Base-by-base conservation (phyloP, 2,888 invertebrate genomes). In the Malthinus seriepunctatus region DNA sequence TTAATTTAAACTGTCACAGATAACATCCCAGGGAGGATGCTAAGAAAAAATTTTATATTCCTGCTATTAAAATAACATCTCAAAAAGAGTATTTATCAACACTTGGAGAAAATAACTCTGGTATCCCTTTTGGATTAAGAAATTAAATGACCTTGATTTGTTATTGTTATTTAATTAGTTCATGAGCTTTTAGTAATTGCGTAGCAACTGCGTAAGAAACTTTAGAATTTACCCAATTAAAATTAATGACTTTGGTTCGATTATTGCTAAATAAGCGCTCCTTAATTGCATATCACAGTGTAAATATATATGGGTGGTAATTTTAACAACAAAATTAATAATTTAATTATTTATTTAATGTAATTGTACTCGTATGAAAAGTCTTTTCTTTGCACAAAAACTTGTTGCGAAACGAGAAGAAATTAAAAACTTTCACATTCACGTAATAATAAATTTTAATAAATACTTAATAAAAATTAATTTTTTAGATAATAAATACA, bases 191-290 rank as follows among this genome's bases (percentile, higher is more conserved):
- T 64, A 63, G 66, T 71, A 71, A 71, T 71, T 71, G 69, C 68
- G 66, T 68, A 62, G 63, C 65, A 67, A 70, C 66, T 66, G 64
- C 64, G 68, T 68, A 66, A 67, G 63, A 66, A 69, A 69, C 67
- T 71, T 67, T 60, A 64, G 63, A 61, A 61, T 66, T 66, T 59
- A 64, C 65, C 71, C 73, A 73, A 73, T 73, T 73, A 73, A 72
- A 73, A 71, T 71, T 73, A 73, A 72, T 73, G 72, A 72, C 64
- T 67, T 63, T 66, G 70, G 66, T 71, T 71, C 71, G 68, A 71
- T 72, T 71, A 69, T 69, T 64, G 65, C 66, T 66, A 67, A 69
- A 68, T 67, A 68, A 67, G 69, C 67, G 64, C 60, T 63, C 63
- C 69, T 68, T 70, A 70, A 67, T 70, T 68, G 68, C 66, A 60